Evolutionary conservation across 2,888 invertebrate genomes (phyloP).

Genomic region (Cryptus viduatorius): DNA sequence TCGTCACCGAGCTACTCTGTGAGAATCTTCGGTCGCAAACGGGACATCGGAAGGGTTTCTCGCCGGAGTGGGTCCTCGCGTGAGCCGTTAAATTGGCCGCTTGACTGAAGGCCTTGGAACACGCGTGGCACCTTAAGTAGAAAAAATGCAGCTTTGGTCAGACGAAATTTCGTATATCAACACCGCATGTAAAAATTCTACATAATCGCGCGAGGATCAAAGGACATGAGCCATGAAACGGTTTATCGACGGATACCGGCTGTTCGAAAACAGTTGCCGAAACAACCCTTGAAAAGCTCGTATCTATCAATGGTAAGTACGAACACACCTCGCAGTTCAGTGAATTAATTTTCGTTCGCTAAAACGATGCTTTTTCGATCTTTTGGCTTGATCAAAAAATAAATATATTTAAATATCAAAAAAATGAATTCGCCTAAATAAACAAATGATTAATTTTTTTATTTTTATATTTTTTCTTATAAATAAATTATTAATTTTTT

Average conservation of each 20-base stretch:
- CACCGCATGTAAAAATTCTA: background rate
- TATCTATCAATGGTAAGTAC: constrained; percentile 47
- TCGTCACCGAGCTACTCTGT: constrained; percentile 97
- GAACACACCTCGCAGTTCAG: background rate
- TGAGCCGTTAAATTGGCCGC: constrained; percentile 99
- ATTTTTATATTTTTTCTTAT: too few relatives aligned
- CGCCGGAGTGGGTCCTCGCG: constrained; percentile 97
- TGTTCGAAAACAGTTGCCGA: background rate
- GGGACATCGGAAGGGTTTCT: constrained; percentile 99
- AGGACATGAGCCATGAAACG: too few relatives aligned
- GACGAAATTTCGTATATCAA: constrained; percentile 24
- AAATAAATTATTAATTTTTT: too few relatives aligned
- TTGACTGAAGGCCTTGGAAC: constrained; percentile 98
- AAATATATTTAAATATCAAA: too few relatives aligned
- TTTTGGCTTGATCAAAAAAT: background rate
- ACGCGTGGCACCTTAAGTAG: constrained; percentile 90
- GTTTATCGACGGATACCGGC: constrained; percentile 11
- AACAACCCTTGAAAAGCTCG: background rate
- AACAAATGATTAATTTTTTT: too few relatives aligned
- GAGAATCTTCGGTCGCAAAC: constrained; percentile 99
- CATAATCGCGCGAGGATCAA: constrained; percentile 5
- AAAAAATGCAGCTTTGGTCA: constrained; percentile 37
- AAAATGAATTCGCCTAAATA: too few relatives aligned
- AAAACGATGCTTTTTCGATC: too few relatives aligned
- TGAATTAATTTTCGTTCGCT: background rate